Evolutionary conservation across 1,140 invertebrate species (phyloP).

Genomic region (Danaus plexippus): DNA sequence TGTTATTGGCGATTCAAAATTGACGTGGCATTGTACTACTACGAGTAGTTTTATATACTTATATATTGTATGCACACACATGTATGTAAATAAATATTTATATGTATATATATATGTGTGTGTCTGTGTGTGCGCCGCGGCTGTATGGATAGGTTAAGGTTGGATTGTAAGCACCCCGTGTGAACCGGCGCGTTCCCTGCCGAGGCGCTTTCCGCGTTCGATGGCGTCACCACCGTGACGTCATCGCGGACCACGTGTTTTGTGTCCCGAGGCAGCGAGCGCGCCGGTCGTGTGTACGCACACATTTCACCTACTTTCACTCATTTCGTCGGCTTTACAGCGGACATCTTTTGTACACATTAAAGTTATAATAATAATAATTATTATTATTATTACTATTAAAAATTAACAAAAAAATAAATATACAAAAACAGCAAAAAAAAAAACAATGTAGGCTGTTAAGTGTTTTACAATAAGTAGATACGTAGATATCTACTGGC

Average conservation of each 20-base stretch:
- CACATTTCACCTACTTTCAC: background rate
- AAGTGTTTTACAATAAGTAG: conserved; percentile 29
- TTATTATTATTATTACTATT: too few relatives aligned
- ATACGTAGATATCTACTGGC: conserved; percentile 24
- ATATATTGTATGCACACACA: too few relatives aligned
- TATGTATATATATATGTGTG: too few relatives aligned
- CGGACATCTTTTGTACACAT: conserved; percentile 15
- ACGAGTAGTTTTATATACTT: too few relatives aligned
- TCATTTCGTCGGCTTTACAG: conserved; percentile 1
- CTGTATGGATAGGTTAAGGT: conserved; percentile 44
- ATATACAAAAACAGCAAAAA: conserved; percentile 31
- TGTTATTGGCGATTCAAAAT: too few relatives aligned
- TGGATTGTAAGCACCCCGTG: conserved; percentile 59
- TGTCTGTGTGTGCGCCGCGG: conserved; percentile 18
- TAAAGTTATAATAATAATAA: background rate
- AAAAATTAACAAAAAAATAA: conserved; percentile 22
- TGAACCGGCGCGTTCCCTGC: conserved; percentile 4
- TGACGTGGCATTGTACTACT: too few relatives aligned
- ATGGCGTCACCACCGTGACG: too few relatives aligned
- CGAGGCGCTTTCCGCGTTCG: too few relatives aligned
- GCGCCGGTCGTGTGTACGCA: conserved; percentile 21
- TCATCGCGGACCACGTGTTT: background rate
- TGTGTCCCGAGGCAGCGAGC: conserved; percentile 5
- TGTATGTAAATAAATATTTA: too few relatives aligned
- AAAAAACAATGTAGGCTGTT: conserved; percentile 30